Evolutionary conservation across 1,140 invertebrate species (phyloP), one percentile per base, ranked within the genome.

Genomic region (Rhopalosiphum maidis): DNA sequence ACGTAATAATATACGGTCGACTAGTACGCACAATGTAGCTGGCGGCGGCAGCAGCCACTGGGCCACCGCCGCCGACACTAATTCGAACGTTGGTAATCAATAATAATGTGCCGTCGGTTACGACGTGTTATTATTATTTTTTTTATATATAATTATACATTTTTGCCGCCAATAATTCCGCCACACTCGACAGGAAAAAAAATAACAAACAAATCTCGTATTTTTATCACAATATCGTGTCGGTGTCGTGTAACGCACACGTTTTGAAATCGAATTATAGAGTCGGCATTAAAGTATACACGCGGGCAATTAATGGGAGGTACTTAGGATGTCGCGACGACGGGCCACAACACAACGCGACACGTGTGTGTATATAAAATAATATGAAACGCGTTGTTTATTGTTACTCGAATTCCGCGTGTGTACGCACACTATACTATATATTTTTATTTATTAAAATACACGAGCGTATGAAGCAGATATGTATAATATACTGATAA

Each of bases 1-100:
- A n/a, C n/a, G 48, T 51, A 51, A 68, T 68, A 60, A 30, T 23
- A 60, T 60, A 77, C 15, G 60, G 15, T 15, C 60, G 60, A 77
- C 60, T 77, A n/a, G 60, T 77, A 77, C n/a, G 60, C 60, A n/a
- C 60, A 77, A 77, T n/a, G 60, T n/a, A n/a, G n/a, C 30, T n/a
- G 60, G 41, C 85, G 37, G 35, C 85, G 85, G 85, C 41, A 68
- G 60, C 60, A 68, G 60, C 60, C 60, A 68, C 60, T n/a, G 60
- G n/a, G 60, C 60, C 60, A 23, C 83, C 41, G 41, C 41, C 37
- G 37, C 82, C 41, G 11, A 86, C 85, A 86, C 25, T 86, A 86
- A 86, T 46, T 30, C 85, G 43, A 86, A 86, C 85, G 85, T 86
- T 46, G 41, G 85, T 86, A 86, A 86, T 86, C 85, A 86, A 86